Evolutionary conservation across 2,888 invertebrate genomes (phyloP), one percentile per base, ranked within the genome.

Genomic region (Mesorhabditis belari): DNA sequence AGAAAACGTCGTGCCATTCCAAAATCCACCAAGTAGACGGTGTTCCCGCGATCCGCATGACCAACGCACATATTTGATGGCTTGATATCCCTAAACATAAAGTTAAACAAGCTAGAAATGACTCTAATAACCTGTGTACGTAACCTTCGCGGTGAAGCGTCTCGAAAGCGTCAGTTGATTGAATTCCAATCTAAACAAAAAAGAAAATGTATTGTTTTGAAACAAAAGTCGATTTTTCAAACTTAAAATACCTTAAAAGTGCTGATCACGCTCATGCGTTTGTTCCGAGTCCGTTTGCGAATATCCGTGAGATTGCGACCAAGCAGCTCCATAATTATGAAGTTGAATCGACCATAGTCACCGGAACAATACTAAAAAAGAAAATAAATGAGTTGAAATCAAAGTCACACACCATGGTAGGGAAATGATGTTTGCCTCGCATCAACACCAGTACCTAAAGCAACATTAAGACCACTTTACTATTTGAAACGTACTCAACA

Each of bases 61-160:
- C 76, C 76, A n/a, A 71, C 64, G 59, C 76, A 76, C 51, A 76
- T 70, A 62, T 77, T 79, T 35, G 77, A 72, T 19, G 77, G 77
- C 55, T 79, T 79, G 24, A 78, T 64, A 61, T 78, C 75, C 26
- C 73, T 69, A 51, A 44, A 44, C n/a, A 17, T 44, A 17, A 44
- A n/a, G n/a, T 17, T 44, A 44, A 44, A 44, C 12, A 44, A 17
- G 44, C 44, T 17, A 44, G 2, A 44, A 44, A 19, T 23, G 17
- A 51, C 3, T 29, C 49, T 23, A 28, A 21, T 25, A 12, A 67
- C 69, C 68, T 60, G 63, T 79, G 79, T 27, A 79, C 63, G 56
- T 70, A 76, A 29, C 77, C 77, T 23, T 68, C 58, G 9, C 62
- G 55, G 59, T 79, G 79, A 19, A 80, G 59, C 49, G 63, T 60